phyloP scores from a whole-genome alignment of 2,113 vertebrate genomes.

The Toxostoma redivivum region DNA sequence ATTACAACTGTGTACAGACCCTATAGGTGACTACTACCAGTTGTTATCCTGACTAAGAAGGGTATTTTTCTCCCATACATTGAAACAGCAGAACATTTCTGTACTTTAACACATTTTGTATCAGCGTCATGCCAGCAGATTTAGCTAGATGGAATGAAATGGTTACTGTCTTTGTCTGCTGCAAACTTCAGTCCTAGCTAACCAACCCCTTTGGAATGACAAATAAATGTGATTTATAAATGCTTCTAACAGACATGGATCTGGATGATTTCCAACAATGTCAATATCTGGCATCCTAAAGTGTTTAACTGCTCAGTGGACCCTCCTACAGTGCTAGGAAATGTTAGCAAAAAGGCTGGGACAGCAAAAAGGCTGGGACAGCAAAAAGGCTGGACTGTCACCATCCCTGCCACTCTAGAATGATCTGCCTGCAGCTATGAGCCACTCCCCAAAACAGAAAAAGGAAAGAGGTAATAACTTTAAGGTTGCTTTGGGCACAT shows the following conservation, averaged over 20 bases:
- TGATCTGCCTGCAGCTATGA: background rate
- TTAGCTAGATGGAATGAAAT: background rate
- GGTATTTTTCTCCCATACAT: background rate
- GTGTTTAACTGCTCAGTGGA: background rate
- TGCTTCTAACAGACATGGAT: background rate
- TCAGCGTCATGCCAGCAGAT: background rate
- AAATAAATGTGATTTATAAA: background rate
- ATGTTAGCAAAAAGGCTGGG: background rate
- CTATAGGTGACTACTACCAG: background rate
- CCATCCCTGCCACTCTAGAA: background rate
- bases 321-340: background rate
- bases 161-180: background rate
- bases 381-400: background rate
- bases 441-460: background rate
- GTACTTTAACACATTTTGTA: background rate
- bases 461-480: background rate
- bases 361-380: background rate
- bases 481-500: background rate
- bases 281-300: background rate
- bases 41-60: background rate
- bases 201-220: background rate
- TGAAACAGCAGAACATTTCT: background rate
- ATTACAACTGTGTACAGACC: background rate
- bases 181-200: background rate
- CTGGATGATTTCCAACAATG: background rate